Base-by-base conservation (phyloP, 2,888 invertebrate species). In the Spilarctia lutea region DNA sequence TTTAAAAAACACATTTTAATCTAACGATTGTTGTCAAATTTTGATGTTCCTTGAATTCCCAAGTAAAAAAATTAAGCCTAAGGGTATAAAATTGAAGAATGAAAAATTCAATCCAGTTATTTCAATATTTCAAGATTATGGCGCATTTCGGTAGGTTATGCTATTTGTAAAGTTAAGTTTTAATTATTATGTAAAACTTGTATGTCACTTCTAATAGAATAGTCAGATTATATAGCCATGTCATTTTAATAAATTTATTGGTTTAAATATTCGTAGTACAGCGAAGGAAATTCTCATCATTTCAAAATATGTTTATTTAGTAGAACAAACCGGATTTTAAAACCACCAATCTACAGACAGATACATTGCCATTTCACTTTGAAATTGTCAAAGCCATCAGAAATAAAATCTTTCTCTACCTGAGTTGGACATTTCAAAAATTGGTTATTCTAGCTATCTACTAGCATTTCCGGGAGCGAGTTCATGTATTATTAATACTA, bases 401-500 rank as follows among this genome's bases (percentile, higher is more conserved):
- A 83, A 86, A 85, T 84, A 86, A 83, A 85, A 81, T 72, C 76
- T 77, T 71, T 78, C 78, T 77, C 65, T 81, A 86, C 89, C 88
- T 86, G 85, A 79, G 78, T 85, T 78, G 85, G 88, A 88, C 90
- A 80, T 88, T 86, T 85, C 84, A 85, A 84, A 87, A 88, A 89
- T 88, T 89, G 89, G 87, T 88, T 89, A 89, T 86, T 88, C 86
- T 79, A 81, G 86, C 82, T 81, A 84, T 86, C 84, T 81, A 82
- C 80, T 73, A 77, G 75, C 82, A 78, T 82, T 83, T 80, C 82
- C 81, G 78, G 79, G 70, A 73, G 79, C 72, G 71, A 78, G 67
- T 87, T 90, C 90, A 90, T 90, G 90, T 85, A 88, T 88, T 90
- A 90, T 90, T 90, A 88, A 90, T 89, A 88, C 83, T 78, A 75